phyloP scores from a whole-genome alignment of 1,140 invertebrate genomes.

The Bombus polaris region DNA sequence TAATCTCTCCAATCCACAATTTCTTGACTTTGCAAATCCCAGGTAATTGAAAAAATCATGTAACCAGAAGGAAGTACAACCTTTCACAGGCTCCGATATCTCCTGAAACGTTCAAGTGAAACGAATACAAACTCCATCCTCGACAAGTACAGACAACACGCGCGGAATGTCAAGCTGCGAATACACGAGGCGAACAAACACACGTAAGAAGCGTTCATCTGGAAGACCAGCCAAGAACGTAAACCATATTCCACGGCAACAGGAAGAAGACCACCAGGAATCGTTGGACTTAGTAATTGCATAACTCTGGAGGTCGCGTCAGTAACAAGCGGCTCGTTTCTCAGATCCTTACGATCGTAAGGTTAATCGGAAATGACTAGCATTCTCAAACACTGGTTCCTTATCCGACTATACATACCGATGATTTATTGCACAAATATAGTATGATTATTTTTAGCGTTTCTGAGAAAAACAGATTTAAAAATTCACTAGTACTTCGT shows the following conservation, averaged over 20 bases:
- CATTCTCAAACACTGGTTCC: constrained; percentile 2
- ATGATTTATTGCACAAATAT: no score
- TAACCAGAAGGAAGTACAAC: background rate
- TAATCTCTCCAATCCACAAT: background rate
- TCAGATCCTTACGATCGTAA: constrained; percentile 36
- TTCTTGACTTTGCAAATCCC: background rate
- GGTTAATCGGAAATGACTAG: constrained; percentile 20
- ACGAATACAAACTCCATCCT: background rate
- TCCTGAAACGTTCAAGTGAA: background rate
- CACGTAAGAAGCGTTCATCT: background rate
- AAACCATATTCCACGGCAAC: constrained; percentile 18
- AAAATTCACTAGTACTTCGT: no score
- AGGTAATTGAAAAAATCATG: background rate
- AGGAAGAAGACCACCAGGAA: constrained; percentile 49
- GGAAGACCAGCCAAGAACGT: constrained; percentile 6
- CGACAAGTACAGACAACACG: background rate
- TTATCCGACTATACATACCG: constrained; percentile 5
- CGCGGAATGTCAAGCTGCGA: background rate
- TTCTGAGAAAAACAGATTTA: no score
- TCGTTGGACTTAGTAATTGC: constrained; percentile 42
- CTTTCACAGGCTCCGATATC: background rate
- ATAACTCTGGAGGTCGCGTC: constrained; percentile 49
- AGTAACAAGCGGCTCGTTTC: constrained; percentile 42
- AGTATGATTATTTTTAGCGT: no score
- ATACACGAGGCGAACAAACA: background rate